These are phyloP conservation scores for Oxyura jamaicensis DNA, from an alignment of 2,113 vertebrate species.

Conservation along the genomic window DNA sequence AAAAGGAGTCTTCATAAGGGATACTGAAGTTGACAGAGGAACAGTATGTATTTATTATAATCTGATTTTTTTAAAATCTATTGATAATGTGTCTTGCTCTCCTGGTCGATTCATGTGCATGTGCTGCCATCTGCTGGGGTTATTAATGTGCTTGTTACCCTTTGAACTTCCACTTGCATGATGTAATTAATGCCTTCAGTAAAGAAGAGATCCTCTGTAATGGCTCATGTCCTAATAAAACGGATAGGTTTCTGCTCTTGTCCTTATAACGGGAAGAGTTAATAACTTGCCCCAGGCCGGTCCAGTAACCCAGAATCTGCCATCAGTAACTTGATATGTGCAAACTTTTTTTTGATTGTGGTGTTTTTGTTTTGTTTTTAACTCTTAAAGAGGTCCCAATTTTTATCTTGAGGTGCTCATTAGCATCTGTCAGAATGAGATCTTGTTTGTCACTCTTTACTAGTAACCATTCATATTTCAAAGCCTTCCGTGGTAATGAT, in stretches of 20 bases:
- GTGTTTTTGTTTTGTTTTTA: neutral
- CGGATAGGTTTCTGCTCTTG: neutral
- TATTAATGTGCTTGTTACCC: neutral
- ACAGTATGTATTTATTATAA: rapidly evolving
- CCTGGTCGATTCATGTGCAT: neutral
- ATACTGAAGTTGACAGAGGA: neutral
- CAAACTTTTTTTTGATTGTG: neutral
- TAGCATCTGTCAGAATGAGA: neutral
- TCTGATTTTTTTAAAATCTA: rapidly evolving
- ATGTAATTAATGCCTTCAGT: neutral
- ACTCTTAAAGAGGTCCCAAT: neutral
- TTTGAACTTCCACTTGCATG: rapidly evolving
- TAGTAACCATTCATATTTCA: neutral
- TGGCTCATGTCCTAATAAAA: neutral
- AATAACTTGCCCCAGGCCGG: neutral
- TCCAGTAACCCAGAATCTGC: neutral
- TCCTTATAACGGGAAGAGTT: neutral
- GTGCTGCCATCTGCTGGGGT: conserved; percentile 39
- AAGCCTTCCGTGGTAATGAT: neutral
- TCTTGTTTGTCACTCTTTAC: neutral
- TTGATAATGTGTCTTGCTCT: neutral
- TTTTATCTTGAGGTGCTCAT: neutral
- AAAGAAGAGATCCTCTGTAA: no score
- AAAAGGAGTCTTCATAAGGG: neutral
- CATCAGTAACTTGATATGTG: neutral